Evolutionary conservation across 1,140 invertebrate genomes (phyloP).

Genomic region (Eciton burchellii): DNA sequence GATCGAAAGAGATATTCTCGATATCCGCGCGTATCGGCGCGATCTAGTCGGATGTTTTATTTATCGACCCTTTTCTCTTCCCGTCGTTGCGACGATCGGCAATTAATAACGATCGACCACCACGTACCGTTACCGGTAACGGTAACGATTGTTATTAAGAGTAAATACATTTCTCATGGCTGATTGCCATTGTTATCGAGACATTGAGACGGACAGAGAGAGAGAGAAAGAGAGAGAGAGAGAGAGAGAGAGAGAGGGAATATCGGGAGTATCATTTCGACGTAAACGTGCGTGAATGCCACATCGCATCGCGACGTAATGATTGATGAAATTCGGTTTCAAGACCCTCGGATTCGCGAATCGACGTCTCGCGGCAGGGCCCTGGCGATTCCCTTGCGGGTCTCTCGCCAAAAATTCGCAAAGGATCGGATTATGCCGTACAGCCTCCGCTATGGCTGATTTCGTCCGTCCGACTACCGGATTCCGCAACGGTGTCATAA

Average conservation of each 20-base stretch:
- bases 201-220: neutral
- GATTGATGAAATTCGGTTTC: neutral
- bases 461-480: conserved; percentile 25
- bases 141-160: neutral
- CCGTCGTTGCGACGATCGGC: neutral
- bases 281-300: neutral
- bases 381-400: neutral
- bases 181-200: neutral
- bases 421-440: neutral
- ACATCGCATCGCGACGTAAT: neutral
- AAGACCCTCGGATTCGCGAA: neutral
- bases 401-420: too few relatives aligned
- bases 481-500: conserved; percentile 52
- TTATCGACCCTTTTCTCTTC: neutral
- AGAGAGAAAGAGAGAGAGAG: neutral
- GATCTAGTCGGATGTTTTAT: neutral
- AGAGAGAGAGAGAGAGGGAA: neutral
- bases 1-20: conserved; percentile 22
- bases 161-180: neutral
- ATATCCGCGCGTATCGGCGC: conserved; percentile 1
- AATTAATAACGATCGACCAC: neutral
- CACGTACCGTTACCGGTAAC: neutral
- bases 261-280: too few relatives aligned
- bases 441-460: neutral
- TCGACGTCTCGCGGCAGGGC: neutral